Base-by-base conservation (phyloP, 2,113 vertebrate genomes). In the Pelecanus crispus region DNA sequence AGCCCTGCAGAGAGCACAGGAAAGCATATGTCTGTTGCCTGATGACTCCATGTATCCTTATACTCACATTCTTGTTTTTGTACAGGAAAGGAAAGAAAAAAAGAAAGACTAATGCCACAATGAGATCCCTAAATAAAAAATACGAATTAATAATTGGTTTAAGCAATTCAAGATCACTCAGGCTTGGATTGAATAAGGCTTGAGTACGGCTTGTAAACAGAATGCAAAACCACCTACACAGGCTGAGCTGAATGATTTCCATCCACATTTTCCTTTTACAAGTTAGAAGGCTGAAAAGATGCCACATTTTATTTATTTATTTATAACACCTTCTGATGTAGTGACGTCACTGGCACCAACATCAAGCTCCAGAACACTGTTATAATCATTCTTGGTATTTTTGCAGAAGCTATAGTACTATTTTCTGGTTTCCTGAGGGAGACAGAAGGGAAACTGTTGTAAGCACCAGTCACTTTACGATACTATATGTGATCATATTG, bases 1-100 rank as follows among this genome's bases (percentile, higher is more conserved):
- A 97, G 90, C 81, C 82, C 95, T 61, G 47, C 87, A 75, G 96
- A 97, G 96, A 90, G 84, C 81, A 42, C 72, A 95, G 82, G 82
- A 92, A 96, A 96, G 75, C 74, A 31, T 79, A 86, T 95, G 91
- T 88, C 88, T 97, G 63, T 75, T 91, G 63, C 91, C 73, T 94
- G 94, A 95, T 73, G 94, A 84, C 82, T 83, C 63, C 67, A 84
- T 34, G 36, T 59, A 87, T 81, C 59, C 67, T 97, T 92, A 91
- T 59, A 63, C 28, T 83, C 52, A 19, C 5, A 31, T 26, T 49
- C 40, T 92, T 96, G 36, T 73, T 97, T 96, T 93, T 59, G 34
- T 81, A 91, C 24, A 88, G 44, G 13, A 32, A 78, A 87, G 38
- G 18, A 84, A 92, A 86, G 25, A 32, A 53, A 45, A 84, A 61